These are phyloP conservation scores for Colossoma macropomum DNA, from an alignment of 2,113 vertebrate species.

Conservation along the genomic window DNA sequence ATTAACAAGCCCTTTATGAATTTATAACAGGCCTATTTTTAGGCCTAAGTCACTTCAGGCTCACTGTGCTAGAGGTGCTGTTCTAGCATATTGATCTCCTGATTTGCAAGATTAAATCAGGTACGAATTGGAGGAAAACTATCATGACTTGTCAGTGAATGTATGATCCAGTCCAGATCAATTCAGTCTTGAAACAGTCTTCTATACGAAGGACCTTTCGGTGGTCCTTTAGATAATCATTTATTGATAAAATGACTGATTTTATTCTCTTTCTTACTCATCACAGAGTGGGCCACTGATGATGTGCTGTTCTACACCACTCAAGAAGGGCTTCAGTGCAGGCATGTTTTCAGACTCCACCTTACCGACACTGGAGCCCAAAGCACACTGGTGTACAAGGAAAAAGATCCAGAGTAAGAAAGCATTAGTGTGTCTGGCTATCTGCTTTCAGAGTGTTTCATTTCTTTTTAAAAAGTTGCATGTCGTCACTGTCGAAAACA, in stretches of 20 bases:
- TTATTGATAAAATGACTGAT: neutral
- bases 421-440: constrained; percentile 1
- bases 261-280: neutral
- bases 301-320: constrained; percentile 87
- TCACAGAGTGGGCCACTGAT: constrained; percentile 91
- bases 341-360: constrained; percentile 82
- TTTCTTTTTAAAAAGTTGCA: neutral
- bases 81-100: no score
- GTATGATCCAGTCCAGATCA: no score
- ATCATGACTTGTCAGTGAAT: no score
- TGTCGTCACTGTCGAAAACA: neutral
- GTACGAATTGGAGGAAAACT: no score
- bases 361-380: constrained; percentile 71
- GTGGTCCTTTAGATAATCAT: neutral
- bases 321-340: constrained; percentile 85
- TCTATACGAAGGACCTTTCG: neutral
- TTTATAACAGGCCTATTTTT: no score
- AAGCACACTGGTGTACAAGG: constrained; percentile 83
- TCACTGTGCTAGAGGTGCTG: no score
- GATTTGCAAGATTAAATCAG: no score
- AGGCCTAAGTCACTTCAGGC: no score
- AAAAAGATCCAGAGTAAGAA: constrained; percentile 87
- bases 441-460: neutral
- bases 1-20: no score
- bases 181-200: no score